Conservation (phyloP, 1,140 invertebrate species). For the Lasioglossum baleicum region DNA sequence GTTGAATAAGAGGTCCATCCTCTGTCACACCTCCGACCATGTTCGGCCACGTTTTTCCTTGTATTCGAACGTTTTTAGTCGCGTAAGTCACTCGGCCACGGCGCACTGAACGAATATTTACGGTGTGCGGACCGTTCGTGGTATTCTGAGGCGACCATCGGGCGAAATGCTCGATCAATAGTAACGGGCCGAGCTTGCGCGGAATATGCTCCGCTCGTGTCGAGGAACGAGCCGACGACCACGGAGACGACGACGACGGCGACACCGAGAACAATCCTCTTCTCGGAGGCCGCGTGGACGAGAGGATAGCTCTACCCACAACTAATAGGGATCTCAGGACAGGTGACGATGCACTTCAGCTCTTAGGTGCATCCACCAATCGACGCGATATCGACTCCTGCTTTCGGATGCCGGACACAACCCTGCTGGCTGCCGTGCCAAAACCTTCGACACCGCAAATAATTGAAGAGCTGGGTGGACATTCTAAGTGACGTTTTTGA, state of each 20-base stretch:
- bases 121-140: conserved; percentile 60
- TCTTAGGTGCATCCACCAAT: conserved; percentile 3
- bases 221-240: conserved; percentile 33
- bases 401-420: not conserved
- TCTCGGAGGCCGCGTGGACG: not conserved
- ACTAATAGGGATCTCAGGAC: conserved; percentile 10
- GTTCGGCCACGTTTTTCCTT: conserved; percentile 50
- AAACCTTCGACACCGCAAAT: not conserved
- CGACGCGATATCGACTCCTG: conserved; percentile 12
- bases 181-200: conserved; percentile 64
- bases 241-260: not conserved
- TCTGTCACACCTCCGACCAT: conserved; percentile 70
- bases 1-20: conserved; percentile 73
- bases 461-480: no score
- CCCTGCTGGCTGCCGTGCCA: not conserved
- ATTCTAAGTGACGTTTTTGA: no score
- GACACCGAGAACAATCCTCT: not conserved
- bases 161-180: conserved; percentile 68
- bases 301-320: conserved; percentile 6
- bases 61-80: conserved; percentile 35
- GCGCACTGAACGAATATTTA: conserved; percentile 66
- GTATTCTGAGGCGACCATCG: conserved; percentile 50
- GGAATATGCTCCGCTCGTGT: conserved; percentile 15
- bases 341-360: conserved; percentile 16
- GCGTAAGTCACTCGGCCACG: conserved; percentile 46